phyloP scores from a whole-genome alignment of 2,888 invertebrate genomes.

The Alentia gelatinosa region DNA sequence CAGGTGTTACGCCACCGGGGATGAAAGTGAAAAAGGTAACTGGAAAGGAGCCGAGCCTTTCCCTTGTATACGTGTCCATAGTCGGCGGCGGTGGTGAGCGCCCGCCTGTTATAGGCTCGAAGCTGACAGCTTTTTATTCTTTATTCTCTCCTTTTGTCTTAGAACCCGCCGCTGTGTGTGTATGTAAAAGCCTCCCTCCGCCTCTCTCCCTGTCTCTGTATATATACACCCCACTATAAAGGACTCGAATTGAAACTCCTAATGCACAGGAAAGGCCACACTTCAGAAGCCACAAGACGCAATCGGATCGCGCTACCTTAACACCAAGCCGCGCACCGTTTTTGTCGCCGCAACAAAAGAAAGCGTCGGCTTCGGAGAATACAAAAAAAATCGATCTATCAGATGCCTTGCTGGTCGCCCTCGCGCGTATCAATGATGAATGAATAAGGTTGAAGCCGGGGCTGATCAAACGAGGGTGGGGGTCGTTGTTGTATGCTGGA shows the following conservation, averaged over 20 bases:
- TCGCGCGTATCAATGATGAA: neutral
- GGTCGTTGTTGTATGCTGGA: neutral
- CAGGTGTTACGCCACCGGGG: neutral
- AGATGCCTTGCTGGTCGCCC: neutral
- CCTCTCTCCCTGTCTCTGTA: too few species aligned
- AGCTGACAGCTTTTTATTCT: neutral
- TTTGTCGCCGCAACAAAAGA: neutral
- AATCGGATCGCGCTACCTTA: neutral
- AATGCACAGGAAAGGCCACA: neutral
- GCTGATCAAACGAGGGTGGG: neutral
- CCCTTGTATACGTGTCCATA: neutral
- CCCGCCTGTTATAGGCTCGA: too few species aligned
- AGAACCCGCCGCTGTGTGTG: too few species aligned
- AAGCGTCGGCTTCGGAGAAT: too few species aligned
- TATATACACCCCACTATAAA: too few species aligned
- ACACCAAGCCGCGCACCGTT: neutral
- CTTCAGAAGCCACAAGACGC: neutral
- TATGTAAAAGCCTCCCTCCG: too few species aligned
- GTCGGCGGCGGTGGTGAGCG: too few species aligned
- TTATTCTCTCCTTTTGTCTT: neutral
- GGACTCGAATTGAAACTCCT: conserved; percentile 18
- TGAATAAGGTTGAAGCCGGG: neutral
- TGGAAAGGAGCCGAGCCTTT: neutral
- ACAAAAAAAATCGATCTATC: neutral
- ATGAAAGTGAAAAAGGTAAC: neutral